phyloP scores from a whole-genome alignment of 1,140 invertebrate genomes.

The Mercenaria mercenaria region DNA sequence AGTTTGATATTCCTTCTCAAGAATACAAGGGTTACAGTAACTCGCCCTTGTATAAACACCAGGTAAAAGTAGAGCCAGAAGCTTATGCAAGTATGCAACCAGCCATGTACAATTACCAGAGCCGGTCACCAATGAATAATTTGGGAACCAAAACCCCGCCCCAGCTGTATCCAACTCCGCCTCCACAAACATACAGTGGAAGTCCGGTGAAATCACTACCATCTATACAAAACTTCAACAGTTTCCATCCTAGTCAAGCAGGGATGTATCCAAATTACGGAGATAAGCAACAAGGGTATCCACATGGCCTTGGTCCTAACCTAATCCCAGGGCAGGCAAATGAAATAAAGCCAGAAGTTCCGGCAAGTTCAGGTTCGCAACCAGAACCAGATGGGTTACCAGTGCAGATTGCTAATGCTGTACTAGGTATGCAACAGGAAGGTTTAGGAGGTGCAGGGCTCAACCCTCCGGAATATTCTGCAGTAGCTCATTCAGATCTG shows the following conservation, averaged over 20 bases:
- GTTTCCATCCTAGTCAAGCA: neutral
- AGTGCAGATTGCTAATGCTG: conserved; percentile 50
- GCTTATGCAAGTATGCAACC: conserved; percentile 59
- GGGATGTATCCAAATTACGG: conserved; percentile 23
- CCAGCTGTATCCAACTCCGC: conserved; percentile 49
- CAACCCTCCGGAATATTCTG: neutral
- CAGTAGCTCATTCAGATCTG: neutral
- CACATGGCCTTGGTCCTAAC: neutral
- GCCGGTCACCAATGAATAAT: neutral
- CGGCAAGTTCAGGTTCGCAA: neutral
- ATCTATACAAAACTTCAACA: conserved; percentile 29
- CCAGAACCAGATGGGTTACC: conserved; percentile 45
- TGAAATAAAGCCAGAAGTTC: conserved; percentile 4
- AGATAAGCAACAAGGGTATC: neutral
- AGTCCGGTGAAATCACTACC: conserved; percentile 42
- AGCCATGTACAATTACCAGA: conserved; percentile 56
- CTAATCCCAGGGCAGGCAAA: neutral
- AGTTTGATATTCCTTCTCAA: conserved; percentile 54
- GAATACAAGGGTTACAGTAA: conserved; percentile 57
- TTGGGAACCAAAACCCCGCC: conserved; percentile 13
- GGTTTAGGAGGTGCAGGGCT: conserved; percentile 88
- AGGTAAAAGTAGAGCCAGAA: conserved; percentile 27
- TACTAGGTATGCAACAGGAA: conserved; percentile 91
- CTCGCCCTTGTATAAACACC: conserved; percentile 17
- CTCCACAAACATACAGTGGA: conserved; percentile 32